These are phyloP conservation scores for Bilobella aurantiaca DNA, from an alignment of 1,140 invertebrate genomes.

Conservation along the genomic window DNA sequence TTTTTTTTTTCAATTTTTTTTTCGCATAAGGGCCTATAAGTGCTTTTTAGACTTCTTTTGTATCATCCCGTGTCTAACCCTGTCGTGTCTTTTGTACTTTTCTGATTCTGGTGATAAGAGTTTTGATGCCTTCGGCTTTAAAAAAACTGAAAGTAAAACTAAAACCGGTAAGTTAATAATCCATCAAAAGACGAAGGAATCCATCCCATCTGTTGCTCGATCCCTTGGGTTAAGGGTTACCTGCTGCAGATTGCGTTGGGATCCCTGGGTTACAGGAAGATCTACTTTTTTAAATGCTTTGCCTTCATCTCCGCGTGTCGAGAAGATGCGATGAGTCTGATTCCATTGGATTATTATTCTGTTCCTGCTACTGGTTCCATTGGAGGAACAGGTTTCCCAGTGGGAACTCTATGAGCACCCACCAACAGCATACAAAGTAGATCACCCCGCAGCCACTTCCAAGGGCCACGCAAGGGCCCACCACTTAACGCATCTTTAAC, in stretches of 20 bases:
- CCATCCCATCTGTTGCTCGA: constrained; percentile 28
- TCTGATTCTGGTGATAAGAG: constrained; percentile 24
- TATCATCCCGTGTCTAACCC: background rate
- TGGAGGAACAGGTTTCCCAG: background rate
- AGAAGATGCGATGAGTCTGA: background rate
- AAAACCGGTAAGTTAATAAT: constrained; percentile 37
- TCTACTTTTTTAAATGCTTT: constrained; percentile 23
- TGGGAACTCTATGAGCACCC: background rate
- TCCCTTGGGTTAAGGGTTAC: too few species aligned
- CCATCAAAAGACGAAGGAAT: constrained; percentile 32
- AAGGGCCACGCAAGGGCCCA: background rate
- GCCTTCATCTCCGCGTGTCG: too few species aligned
- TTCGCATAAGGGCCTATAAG: background rate
- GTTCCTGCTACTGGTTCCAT: background rate
- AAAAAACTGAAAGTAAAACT: constrained; percentile 29
- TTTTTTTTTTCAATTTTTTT: too few species aligned
- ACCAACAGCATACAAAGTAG: constrained; percentile 35
- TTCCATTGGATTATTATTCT: background rate
- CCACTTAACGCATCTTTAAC: too few species aligned
- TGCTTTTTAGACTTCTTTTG: background rate
- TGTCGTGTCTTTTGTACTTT: background rate
- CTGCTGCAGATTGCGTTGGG: too few species aligned
- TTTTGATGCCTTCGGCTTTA: constrained; percentile 30
- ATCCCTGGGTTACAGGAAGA: background rate
- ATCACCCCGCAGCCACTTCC: constrained; percentile 21